Conservation (phyloP, 2,113 vertebrate species). For the Trogon surrucura region DNA sequence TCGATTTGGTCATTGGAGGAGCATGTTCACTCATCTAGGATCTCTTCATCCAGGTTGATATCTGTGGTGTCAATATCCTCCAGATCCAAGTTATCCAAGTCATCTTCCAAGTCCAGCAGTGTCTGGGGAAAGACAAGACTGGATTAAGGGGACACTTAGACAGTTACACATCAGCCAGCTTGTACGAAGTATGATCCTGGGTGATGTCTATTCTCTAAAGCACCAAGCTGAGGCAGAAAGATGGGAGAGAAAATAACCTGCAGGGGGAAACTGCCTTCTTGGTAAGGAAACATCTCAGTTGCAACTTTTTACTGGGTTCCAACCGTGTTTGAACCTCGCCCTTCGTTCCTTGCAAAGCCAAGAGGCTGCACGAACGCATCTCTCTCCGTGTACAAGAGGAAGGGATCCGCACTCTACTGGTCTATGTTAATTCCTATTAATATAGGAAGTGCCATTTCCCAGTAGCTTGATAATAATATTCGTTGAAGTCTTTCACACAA, state of each 20-base stretch:
- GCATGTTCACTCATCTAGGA: conserved; percentile 82
- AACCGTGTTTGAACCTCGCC: not conserved
- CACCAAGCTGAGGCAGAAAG: not conserved
- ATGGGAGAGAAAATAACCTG: not conserved
- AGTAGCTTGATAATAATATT: not conserved
- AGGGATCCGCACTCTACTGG: too few relatives aligned
- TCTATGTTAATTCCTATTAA: not conserved
- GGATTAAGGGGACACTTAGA: not conserved
- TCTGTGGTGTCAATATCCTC: conserved; percentile 97
- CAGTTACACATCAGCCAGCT: rapidly evolving
- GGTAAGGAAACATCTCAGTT: not conserved
- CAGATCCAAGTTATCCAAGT: conserved; percentile 95
- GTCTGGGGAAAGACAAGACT: conserved; percentile 67
- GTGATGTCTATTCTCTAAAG: not conserved
- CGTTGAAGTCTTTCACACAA: not conserved
- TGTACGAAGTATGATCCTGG: rapidly evolving
- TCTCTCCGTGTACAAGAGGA: rapidly evolving
- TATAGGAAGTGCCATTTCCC: not conserved
- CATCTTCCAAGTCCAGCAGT: conserved; percentile 92
- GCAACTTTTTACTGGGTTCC: not conserved
- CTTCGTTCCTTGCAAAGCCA: too few relatives aligned
- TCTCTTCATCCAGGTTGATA: conserved; percentile 96
- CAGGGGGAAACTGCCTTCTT: not conserved
- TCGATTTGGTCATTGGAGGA: conserved; percentile 52
- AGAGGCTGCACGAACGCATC: rapidly evolving